Conservation (phyloP, 2,888 invertebrate species). For the Hipparchia sbordonii region DNA sequence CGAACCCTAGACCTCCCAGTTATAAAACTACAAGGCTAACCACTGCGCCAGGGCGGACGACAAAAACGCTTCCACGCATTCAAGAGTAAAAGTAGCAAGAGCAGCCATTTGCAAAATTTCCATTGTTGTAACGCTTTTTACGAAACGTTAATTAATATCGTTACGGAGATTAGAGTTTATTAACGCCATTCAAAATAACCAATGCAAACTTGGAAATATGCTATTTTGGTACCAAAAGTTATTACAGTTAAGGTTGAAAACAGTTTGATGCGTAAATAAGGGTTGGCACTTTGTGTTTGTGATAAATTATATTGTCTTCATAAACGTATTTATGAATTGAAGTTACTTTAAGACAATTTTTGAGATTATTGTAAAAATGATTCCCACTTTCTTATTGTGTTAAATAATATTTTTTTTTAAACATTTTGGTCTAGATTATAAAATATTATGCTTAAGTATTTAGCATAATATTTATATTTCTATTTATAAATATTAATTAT, state of each 20-base stretch:
- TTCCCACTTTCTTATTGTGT: too few relatives aligned
- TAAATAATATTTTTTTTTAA: too few relatives aligned
- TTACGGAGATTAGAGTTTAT: constrained; percentile 16
- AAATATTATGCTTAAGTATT: too few relatives aligned
- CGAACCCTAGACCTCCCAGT: too few relatives aligned
- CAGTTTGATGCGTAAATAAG: not conserved
- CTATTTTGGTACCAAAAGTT: not conserved
- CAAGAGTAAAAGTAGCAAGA: constrained; percentile 11
- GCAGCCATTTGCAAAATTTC: constrained; percentile 8
- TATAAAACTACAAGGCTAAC: too few relatives aligned
- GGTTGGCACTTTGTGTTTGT: not conserved
- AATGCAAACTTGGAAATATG: not conserved
- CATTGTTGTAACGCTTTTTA: constrained; percentile 10
- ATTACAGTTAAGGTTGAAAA: not conserved
- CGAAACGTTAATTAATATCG: constrained; percentile 12
- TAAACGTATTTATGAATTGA: too few relatives aligned
- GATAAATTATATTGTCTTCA: too few relatives aligned
- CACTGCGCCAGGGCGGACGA: too few relatives aligned
- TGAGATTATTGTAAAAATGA: not conserved
- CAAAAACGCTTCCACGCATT: not conserved
- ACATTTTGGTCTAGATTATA: too few relatives aligned
- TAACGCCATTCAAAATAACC: constrained; percentile 5
- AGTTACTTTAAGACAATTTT: not conserved
- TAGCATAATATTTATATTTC: too few relatives aligned
- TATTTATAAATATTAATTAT: too few relatives aligned